Percentiles rank a stretch among this genome's conserved stretches.
These are phyloP conservation scores for Lagria hirta DNA, from an alignment of 2,888 invertebrate genomes.

Conservation along the genomic window DNA sequence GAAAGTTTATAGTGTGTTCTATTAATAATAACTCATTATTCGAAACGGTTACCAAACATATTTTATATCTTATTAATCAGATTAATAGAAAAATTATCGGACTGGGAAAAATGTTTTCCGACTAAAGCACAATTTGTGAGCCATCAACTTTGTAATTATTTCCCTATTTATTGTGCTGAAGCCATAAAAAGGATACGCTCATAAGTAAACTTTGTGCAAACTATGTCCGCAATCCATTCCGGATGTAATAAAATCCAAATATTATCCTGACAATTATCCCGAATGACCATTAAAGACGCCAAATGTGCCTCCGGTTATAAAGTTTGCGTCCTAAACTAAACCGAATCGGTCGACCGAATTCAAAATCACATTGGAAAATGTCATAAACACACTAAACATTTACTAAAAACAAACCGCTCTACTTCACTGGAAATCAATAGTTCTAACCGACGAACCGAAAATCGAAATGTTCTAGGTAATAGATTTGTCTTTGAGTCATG, in stretches of 20 bases:
- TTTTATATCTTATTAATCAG: too few relatives aligned
- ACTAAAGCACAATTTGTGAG: too few relatives aligned
- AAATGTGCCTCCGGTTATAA: conserved; percentile 5
- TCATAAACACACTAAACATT: conserved; percentile 10
- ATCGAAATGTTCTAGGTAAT: conserved; percentile 6
- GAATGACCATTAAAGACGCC: conserved; percentile 13
- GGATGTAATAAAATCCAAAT: conserved; percentile 12
- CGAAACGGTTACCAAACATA: too few relatives aligned
- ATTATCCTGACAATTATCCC: conserved; percentile 15
- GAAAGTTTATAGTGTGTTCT: too few relatives aligned
- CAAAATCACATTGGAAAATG: conserved; percentile 2
- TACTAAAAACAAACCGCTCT: too few relatives aligned
- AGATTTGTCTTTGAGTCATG: conserved; percentile 18
- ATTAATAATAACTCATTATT: too few relatives aligned
- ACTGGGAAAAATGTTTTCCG: too few relatives aligned
- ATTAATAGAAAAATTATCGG: too few relatives aligned
- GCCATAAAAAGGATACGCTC: too few relatives aligned
- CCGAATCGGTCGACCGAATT: not conserved
- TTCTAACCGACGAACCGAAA: not conserved
- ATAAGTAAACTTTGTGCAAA: conserved; percentile 16
- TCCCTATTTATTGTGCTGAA: too few relatives aligned
- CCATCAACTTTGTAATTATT: too few relatives aligned
- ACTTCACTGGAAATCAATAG: too few relatives aligned
- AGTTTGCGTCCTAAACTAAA: conserved; percentile 10
- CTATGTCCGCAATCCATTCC: conserved; percentile 18